Conservation (phyloP, 2,888 invertebrate species). For the Fissipunctia ypsillon region DNA sequence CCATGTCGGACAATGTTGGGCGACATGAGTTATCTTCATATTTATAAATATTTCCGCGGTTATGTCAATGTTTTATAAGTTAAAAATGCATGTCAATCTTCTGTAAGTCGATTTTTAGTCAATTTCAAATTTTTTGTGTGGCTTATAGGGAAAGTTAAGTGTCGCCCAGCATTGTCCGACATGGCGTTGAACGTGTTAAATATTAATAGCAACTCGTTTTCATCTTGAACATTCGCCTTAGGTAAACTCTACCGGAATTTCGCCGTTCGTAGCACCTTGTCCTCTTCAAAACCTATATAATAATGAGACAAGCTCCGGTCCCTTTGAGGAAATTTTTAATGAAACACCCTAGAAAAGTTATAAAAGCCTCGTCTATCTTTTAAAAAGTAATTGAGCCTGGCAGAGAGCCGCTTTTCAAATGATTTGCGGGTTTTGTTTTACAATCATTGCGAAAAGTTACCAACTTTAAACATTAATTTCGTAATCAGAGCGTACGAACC, state of each 20-base stretch:
- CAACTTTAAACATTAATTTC: slow-evolving; percentile 69
- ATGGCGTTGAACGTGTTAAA: no score
- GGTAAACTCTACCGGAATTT: slow-evolving; percentile 76
- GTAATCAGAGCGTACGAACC: slow-evolving; percentile 63
- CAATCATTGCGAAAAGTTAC: slow-evolving; percentile 69
- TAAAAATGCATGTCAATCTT: no score
- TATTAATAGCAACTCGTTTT: slow-evolving; percentile 67
- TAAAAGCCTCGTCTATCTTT: slow-evolving; percentile 80
- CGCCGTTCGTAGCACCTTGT: slow-evolving; percentile 76
- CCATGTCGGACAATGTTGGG: no score
- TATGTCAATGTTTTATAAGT: no score
- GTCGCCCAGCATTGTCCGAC: no score
- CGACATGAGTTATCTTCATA: no score
- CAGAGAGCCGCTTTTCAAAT: slow-evolving; percentile 72
- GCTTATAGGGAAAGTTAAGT: no score
- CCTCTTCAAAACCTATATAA: slow-evolving; percentile 82
- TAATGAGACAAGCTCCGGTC: slow-evolving; percentile 83
- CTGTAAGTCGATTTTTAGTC: no score
- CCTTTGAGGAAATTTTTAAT: slow-evolving; percentile 84
- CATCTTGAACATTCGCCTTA: slow-evolving; percentile 69
- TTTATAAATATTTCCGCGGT: no score
- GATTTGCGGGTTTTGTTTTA: slow-evolving; percentile 73
- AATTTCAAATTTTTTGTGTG: no score
- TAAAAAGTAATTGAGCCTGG: slow-evolving; percentile 82
- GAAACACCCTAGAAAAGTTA: slow-evolving; percentile 84